Base-by-base conservation (phyloP, 2,113 vertebrate species). In the Spea multiplicata region DNA sequence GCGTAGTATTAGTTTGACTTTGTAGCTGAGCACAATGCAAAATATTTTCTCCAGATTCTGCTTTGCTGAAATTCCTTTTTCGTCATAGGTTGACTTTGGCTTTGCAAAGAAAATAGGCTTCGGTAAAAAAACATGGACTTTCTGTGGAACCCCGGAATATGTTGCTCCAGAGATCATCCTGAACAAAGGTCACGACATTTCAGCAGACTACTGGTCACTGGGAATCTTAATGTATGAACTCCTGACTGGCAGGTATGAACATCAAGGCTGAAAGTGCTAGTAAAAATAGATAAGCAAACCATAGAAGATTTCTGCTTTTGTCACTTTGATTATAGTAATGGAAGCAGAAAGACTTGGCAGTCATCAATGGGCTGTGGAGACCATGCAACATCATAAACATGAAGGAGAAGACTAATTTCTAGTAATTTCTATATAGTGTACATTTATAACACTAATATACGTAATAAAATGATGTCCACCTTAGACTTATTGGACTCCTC, bases 221-320 rank as follows among this genome's bases (percentile, higher is more conserved):
- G 97, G 97, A 88, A 99, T 99, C 89, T 92, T 99, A 84, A 99
- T 99, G 97, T 99, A 98, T 89, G 97, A 99, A 84, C 95, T 99
- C 81, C 89, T 99, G 90, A 99, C 97, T 88, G 97, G 97, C 94
- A 99, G 97, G 97, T 98, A 95, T 93, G 91, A 81, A 83, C 84
- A 90, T 88, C 0, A 45, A 73, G 75, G 80, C n/a, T 49, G 4
- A 74, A 82, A 0, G 49, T 71, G 75, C 65, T 14, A 46, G 53
- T 80, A 84, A 72, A 80, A 85, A 74, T 53, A 85, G 84, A 79
- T 66, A 77, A 71, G 74, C 69, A 81, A 81, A 71, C 61, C 81
- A 55, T 69, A 66, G 0, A 44, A 45, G 45, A 13, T 73, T 78
- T 81, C 79, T 85, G 86, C 80, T 16, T 2, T 75, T 88, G 82